Conservation (phyloP, 2,797 vertebrate genomes). For the Sebastes matsubarae region DNA sequence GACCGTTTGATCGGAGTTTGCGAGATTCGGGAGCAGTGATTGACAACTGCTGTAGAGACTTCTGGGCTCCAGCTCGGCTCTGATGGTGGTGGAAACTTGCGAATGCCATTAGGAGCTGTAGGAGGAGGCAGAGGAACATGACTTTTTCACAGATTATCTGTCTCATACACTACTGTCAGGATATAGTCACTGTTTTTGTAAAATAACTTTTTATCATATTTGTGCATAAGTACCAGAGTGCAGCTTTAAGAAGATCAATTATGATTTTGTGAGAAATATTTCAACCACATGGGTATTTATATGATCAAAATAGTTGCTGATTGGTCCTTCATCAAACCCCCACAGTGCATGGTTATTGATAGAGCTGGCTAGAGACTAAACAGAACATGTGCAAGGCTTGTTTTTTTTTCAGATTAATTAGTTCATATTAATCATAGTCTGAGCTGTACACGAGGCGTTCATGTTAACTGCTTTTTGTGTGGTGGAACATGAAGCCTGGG, state of each 20-base stretch:
- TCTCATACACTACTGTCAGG: accelerated
- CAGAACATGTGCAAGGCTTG: background rate
- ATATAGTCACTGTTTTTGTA: too few species aligned
- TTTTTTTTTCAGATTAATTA: background rate
- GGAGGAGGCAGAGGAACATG: too few species aligned
- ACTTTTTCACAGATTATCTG: too few species aligned
- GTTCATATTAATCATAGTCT: background rate
- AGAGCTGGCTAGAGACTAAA: background rate
- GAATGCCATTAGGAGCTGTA: too few species aligned
- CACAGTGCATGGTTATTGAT: background rate
- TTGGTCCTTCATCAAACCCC: background rate
- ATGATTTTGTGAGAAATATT: background rate
- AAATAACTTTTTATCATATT: too few species aligned
- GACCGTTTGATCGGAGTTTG: too few species aligned
- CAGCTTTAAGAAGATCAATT: background rate
- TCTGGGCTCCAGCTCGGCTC: too few species aligned
- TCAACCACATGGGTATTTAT: background rate
- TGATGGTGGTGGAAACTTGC: too few species aligned
- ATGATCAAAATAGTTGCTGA: background rate
- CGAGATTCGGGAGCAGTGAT: accelerated
- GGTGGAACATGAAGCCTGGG: background rate
- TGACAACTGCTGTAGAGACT: too few species aligned
- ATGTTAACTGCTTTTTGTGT: background rate
- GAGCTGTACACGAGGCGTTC: background rate
- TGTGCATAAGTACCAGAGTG: too few species aligned